phyloP scores from a whole-genome alignment of 2,888 invertebrate species.

The Callyntrura guangdongensis region DNA sequence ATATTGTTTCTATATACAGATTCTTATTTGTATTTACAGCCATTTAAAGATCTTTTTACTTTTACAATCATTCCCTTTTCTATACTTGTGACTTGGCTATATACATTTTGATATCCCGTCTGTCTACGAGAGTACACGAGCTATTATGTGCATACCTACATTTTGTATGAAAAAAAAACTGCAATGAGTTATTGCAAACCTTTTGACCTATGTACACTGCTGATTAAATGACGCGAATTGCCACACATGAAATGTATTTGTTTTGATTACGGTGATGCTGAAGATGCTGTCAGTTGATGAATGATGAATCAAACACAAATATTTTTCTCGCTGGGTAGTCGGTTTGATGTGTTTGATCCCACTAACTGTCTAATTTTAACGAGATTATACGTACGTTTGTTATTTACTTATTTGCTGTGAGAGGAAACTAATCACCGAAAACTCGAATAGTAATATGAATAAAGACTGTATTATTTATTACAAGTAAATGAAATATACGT shows the following conservation, averaged over 20 bases:
- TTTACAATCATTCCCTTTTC: constrained; percentile 17
- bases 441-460: background rate
- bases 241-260: background rate
- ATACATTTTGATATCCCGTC: background rate
- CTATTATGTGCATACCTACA: background rate
- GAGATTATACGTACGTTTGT: too few species aligned
- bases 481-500: background rate
- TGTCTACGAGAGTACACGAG: too few species aligned
- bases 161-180: constrained; percentile 4
- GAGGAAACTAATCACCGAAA: too few species aligned
- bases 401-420: background rate
- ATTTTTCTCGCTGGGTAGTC: background rate
- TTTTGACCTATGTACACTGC: too few species aligned
- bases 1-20: constrained; percentile 27
- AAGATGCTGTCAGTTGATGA: background rate
- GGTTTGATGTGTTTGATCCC: too few species aligned
- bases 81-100: constrained; percentile 16
- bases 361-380: too few species aligned
- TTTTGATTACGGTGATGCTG: background rate
- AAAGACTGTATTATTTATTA: background rate
- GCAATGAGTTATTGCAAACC: background rate
- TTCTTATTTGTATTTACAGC: background rate
- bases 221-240: constrained; percentile 33
- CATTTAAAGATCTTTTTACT: constrained; percentile 19
- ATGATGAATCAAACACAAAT: constrained; percentile 18